phyloP scores from a whole-genome alignment of 23 tunicate genomes.

The Phallusia fumigata region DNA sequence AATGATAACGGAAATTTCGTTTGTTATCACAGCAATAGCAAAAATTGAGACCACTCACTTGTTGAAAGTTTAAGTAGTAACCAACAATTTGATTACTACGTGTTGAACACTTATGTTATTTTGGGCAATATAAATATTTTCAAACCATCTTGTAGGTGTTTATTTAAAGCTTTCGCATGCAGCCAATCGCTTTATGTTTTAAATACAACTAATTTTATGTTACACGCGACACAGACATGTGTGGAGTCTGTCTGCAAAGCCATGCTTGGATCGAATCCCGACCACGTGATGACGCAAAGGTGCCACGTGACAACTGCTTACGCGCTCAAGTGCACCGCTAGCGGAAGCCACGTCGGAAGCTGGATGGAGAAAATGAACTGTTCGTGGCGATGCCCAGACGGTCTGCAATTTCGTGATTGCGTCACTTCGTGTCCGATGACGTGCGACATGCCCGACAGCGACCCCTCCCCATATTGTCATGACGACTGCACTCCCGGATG shows the following conservation, averaged over 20 bases:
- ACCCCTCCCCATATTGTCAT: neutral
- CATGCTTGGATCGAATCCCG: neutral
- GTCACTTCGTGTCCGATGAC: constrained; percentile 49
- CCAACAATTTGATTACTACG: too few relatives aligned
- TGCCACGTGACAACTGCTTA: constrained; percentile 26
- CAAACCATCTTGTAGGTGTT: too few relatives aligned
- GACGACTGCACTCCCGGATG: constrained; percentile 73
- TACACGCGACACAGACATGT: neutral
- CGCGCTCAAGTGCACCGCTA: constrained; percentile 26
- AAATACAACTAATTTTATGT: neutral
- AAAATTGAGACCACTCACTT: too few relatives aligned
- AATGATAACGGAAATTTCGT: too few relatives aligned
- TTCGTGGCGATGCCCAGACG: constrained; percentile 46
- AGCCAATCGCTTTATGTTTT: neutral
- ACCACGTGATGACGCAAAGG: neutral
- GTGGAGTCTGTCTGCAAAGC: neutral
- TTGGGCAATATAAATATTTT: too few relatives aligned
- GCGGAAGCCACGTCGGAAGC: constrained; percentile 10
- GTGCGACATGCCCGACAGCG: constrained; percentile 26
- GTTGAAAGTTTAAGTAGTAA: too few relatives aligned
- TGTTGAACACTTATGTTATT: too few relatives aligned
- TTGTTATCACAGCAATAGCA: too few relatives aligned
- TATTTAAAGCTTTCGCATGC: neutral
- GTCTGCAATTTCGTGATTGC: constrained; percentile 55
- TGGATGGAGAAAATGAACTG: constrained; percentile 57